Conservation (phyloP, 2,797 vertebrate genomes). For the Ceyx erithaca region DNA sequence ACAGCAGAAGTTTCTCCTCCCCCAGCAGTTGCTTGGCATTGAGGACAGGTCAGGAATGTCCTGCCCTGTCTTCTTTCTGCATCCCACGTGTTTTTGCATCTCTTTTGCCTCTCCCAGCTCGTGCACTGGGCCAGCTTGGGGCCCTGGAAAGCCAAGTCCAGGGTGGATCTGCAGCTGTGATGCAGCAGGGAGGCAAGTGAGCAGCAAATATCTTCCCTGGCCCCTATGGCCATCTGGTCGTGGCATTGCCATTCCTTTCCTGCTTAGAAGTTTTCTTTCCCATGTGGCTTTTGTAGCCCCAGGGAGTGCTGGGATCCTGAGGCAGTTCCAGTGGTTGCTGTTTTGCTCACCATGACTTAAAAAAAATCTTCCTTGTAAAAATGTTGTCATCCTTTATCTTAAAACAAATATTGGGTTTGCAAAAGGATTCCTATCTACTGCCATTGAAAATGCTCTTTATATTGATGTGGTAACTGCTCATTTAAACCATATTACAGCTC, state of each 20-base stretch:
- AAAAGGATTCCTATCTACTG: constrained; percentile 48
- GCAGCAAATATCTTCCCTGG: not conserved
- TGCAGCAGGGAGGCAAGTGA: not conserved
- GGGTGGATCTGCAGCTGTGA: not conserved
- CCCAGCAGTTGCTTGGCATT: not conserved
- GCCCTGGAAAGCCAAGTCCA: not conserved
- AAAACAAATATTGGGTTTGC: constrained; percentile 61
- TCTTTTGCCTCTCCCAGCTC: not conserved
- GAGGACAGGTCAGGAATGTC: not conserved
- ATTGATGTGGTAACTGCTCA: constrained; percentile 74
- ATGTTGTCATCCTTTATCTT: constrained; percentile 49
- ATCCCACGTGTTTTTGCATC: accelerated
- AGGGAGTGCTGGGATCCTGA: not conserved
- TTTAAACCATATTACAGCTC: constrained; percentile 75
- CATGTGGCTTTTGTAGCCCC: not conserved
- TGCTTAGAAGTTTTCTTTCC: not conserved
- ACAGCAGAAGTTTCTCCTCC: not conserved
- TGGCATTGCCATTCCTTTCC: not conserved
- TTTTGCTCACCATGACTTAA: constrained; percentile 15
- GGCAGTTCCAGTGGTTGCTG: not conserved
- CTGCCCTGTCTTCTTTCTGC: accelerated
- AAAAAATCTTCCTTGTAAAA: constrained; percentile 36
- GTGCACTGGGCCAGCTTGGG: accelerated
- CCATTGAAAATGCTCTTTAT: constrained; percentile 67
- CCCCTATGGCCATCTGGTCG: accelerated